Base-by-base conservation (phyloP, 2,113 vertebrate genomes). In the Mohoua ochrocephala region DNA sequence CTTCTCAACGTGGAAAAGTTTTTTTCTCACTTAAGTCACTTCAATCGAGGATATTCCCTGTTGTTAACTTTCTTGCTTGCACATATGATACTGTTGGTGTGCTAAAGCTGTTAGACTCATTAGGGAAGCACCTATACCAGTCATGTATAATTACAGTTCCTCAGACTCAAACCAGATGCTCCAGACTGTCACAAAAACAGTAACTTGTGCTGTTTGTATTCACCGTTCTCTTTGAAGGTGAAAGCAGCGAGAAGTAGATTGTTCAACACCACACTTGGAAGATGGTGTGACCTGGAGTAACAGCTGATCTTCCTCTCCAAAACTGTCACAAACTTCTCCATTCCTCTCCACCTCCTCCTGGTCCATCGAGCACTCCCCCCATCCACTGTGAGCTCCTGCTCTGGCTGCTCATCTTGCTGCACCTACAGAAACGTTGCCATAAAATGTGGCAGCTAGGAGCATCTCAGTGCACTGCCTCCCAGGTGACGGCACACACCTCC, bases 401-500 rank as follows among this genome's bases (percentile, higher is more conserved):
- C 23, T 39, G 41, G 79, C 30, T 89, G 45, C 73, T 75, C 54
- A 24, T 39, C 31, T 67, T 73, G 44, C n/a, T 81, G 47, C 18
- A 5, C 14, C 45, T 39, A 45, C 30, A 53, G 42, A 74, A 63
- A 79, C 0, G 0, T 6, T 35, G 10, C 27, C 45, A 49, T 15
- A 68, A 78, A 84, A 68, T 7, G n/a, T 19, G 68, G 64, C 45
- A 53, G 2, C 35, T 21, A 16, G 69, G 45, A 44, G 16, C 47
- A 79, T 16, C 17, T 65, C 53, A 22, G 44, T 26, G 15, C 1
- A 1, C 44, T 33, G 47, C 23, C 21, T 45, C 26, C 69, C 19
- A 6, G 57, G 53, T 0, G 0, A 41, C 4, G 21, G 45, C 50
- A 52, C 30, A 44, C 10, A 15, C 35, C 21, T 68, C n/a, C 27